A percentile compares a stretch with the other conserved stretches of the same genome.
Evolutionary conservation across 2,888 invertebrate species (phyloP).

Genomic region (Nebria brevicollis): DNA sequence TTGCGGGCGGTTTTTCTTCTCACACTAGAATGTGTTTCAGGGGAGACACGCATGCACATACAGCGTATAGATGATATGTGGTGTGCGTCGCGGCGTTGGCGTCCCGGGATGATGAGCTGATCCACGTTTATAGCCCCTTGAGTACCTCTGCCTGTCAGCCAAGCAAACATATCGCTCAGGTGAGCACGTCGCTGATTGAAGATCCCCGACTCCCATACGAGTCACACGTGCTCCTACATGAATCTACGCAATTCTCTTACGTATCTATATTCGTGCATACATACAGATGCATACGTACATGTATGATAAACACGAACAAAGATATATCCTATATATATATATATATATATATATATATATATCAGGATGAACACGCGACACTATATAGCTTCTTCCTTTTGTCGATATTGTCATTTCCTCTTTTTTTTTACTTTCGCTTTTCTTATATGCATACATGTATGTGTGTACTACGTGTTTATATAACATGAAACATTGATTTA

Average conservation of each 20-base stretch:
- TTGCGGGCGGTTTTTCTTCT: neutral
- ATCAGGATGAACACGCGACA: neutral
- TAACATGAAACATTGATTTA: neutral
- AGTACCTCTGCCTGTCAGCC: constrained; percentile 34
- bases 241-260: neutral
- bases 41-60: neutral
- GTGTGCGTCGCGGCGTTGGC: constrained; percentile 21
- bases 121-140: constrained; percentile 37
- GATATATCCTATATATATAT: neutral
- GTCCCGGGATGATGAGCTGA: constrained; percentile 35
- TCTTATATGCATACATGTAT: neutral
- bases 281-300: neutral
- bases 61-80: neutral
- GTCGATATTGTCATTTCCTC: neutral
- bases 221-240: constrained; percentile 9
- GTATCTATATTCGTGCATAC: neutral
- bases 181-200: constrained; percentile 24
- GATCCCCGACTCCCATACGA: constrained; percentile 15
- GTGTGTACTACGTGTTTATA: neutral
- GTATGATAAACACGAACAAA: neutral
- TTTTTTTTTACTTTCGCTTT: neutral
- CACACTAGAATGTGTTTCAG: neutral
- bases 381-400: neutral
- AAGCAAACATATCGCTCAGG: constrained; percentile 24
- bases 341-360: neutral